Base-by-base conservation (phyloP, 2,888 invertebrate genomes). In the Cephus spinipes region DNA sequence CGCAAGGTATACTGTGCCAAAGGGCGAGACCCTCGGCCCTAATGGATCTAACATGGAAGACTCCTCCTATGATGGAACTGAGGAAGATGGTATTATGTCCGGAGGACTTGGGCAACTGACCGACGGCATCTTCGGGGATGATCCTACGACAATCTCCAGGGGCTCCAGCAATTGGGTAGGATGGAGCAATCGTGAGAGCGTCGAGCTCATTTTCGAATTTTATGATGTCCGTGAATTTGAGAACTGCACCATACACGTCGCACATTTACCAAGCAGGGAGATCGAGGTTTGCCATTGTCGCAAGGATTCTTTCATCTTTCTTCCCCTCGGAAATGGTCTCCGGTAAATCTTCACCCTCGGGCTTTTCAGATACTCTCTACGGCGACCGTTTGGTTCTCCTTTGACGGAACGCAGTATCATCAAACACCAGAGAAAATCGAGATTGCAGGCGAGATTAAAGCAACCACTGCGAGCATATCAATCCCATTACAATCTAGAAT, bases 121-220 rank as follows among this genome's bases (percentile, higher is more conserved):
- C 11, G 97, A 97, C 90, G 96, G 96, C 0, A 92, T 95, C 73
- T 92, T 93, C 77, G 96, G 95, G 23, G 95, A 95, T 40, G 94
- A 94, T 83, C 85, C 84, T 31, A 88, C 89, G 80, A 85, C 83
- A 69, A 73, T 86, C 75, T 81, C 88, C 32, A 79, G 93, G 92
- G 88, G 81, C 75, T 82, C 84, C 34, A 89, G 85, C 12, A 89
- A 87, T 79, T 98, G 98, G 98, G 95, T 98, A 6, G 98, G 98
- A 35, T 98, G 98, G 98, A 95, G 94, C 88, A 95, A 95, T 86
- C 91, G 93, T 3, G 93, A 94, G 75, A 94, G 94, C 74, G 93
- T 98, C 12, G 95, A 96, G 85, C 93, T 98, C 73, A 93, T 94
- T 3, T 97, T 98, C 91, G 96, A 97, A 90, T 98, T 98, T 91